Conservation (phyloP, 1,140 invertebrate species). For the Camponotus vicinus region DNA sequence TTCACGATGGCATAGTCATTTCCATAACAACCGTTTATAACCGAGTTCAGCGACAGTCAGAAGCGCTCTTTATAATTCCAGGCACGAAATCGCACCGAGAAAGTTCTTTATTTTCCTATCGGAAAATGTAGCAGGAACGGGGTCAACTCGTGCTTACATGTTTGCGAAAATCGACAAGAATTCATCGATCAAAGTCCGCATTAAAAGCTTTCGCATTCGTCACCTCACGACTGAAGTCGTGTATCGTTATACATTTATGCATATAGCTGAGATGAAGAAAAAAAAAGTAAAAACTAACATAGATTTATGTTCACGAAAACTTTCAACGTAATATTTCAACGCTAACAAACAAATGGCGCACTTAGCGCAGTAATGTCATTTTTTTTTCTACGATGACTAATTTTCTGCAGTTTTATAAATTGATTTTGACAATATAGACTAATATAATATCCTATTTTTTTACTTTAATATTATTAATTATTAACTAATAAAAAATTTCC, state of each 20-base stretch:
- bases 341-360: slow-evolving; percentile 29
- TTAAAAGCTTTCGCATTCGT: slow-evolving; percentile 56
- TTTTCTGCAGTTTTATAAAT: not conserved
- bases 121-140: slow-evolving; percentile 20
- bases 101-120: slow-evolving; percentile 43
- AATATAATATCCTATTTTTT: not conserved
- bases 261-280: not conserved
- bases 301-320: slow-evolving; percentile 33
- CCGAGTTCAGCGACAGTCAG: not conserved
- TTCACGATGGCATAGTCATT: slow-evolving; percentile 40
- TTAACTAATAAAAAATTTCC: not conserved
- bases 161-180: slow-evolving; percentile 28
- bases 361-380: not conserved
- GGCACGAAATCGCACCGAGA: slow-evolving; percentile 39
- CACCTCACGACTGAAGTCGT: slow-evolving; percentile 26
- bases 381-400: slow-evolving; percentile 16
- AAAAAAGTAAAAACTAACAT: slow-evolving; percentile 29
- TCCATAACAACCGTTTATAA: slow-evolving; percentile 50
- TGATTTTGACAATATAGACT: not conserved
- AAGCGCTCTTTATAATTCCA: slow-evolving; percentile 42
- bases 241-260: slow-evolving; percentile 26
- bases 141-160: slow-evolving; percentile 41
- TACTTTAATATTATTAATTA: not conserved
- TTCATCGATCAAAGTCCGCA: slow-evolving; percentile 61
- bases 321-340: slow-evolving; percentile 1